These are phyloP conservation scores for Caligus rogercresseyi DNA, from an alignment of 1,140 invertebrate genomes.

Conservation along the genomic window DNA sequence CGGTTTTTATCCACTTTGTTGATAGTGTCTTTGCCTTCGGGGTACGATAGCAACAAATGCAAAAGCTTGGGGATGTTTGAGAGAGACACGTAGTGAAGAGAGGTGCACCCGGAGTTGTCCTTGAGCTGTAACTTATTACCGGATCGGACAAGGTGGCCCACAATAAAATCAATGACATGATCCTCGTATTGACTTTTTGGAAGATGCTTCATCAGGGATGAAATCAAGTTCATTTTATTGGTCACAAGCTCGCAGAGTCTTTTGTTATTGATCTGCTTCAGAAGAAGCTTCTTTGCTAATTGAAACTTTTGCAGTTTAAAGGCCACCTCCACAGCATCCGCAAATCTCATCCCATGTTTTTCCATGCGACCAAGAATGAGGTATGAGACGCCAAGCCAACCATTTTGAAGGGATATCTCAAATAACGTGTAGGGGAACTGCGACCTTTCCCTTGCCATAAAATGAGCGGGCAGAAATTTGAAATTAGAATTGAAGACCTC, in stretches of 20 bases:
- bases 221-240: slow-evolving; percentile 18
- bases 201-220: not conserved
- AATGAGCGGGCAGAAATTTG: not conserved
- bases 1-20: not conserved
- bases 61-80: slow-evolving; percentile 27
- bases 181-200: not conserved
- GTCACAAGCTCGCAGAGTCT: slow-evolving; percentile 29
- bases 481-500: slow-evolving; percentile 26
- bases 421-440: slow-evolving; percentile 13
- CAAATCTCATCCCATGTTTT: slow-evolving; percentile 20
- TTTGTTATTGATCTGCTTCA: slow-evolving; percentile 31
- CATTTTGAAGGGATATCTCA: slow-evolving; percentile 26
- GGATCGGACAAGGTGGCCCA: not conserved
- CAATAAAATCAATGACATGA: not conserved
- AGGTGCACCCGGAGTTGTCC: slow-evolving; percentile 30
- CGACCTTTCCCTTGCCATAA: not conserved
- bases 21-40: not conserved
- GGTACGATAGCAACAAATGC: not conserved
- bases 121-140: not conserved
- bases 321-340: slow-evolving; percentile 15
- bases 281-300: slow-evolving; percentile 29
- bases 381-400: slow-evolving; percentile 30
- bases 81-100: slow-evolving; percentile 32
- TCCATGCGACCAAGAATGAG: slow-evolving; percentile 27
- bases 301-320: slow-evolving; percentile 23